Conservation (phyloP, 2,888 invertebrate genomes). For the Plebejus anna region DNA sequence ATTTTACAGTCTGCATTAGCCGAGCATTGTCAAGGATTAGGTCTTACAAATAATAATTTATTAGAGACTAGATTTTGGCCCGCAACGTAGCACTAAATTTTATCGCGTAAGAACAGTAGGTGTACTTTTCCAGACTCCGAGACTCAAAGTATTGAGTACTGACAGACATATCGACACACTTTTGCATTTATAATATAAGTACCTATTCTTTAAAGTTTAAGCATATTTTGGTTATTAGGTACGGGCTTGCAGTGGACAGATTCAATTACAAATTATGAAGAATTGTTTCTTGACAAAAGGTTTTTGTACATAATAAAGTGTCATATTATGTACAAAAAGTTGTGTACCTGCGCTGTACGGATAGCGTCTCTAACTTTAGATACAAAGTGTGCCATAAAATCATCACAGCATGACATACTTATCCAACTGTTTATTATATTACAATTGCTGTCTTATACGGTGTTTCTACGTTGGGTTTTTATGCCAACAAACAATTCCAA, state of each 20-base stretch:
- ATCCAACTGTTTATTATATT: neutral
- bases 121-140: neutral
- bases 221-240: neutral
- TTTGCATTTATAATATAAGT: no score
- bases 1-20: neutral
- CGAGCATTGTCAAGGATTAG: neutral
- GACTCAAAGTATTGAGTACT: no score
- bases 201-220: no score
- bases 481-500: neutral
- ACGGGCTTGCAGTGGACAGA: neutral
- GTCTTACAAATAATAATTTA: neutral
- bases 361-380: neutral
- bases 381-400: neutral
- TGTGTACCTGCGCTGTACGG: neutral
- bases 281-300: no score
- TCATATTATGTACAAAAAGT: neutral
- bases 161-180: no score
- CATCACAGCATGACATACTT: slow-evolving; percentile 3
- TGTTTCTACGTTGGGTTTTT: neutral
- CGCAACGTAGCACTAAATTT: no score
- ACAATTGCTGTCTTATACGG: neutral
- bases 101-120: no score
- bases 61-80: no score
- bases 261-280: no score
- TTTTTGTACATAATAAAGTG: no score